A percentile compares a stretch with the other conserved stretches of the same genome.
These are phyloP conservation scores for Sarcoramphus papa DNA, from an alignment of 2,797 vertebrate species.

Conservation along the genomic window DNA sequence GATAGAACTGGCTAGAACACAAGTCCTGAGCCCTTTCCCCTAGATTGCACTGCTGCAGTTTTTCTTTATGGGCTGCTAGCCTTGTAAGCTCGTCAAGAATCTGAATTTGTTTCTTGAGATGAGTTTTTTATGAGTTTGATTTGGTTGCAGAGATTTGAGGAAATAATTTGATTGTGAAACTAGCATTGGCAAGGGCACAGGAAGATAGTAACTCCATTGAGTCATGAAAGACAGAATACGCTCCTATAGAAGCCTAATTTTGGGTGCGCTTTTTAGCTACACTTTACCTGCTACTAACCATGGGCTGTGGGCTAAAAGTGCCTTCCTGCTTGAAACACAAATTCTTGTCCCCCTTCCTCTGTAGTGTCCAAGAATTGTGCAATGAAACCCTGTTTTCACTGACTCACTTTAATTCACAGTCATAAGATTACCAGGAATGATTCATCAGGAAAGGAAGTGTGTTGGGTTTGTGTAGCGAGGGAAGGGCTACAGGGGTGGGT, in stretches of 20 bases:
- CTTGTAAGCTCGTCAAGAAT: background rate
- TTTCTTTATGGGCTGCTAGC: background rate
- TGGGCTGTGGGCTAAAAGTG: background rate
- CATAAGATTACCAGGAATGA: background rate
- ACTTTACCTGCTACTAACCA: background rate
- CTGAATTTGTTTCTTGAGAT: background rate
- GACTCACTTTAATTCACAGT: background rate
- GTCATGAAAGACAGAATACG: background rate
- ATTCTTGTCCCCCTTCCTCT: background rate
- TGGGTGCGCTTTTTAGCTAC: background rate
- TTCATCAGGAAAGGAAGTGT: background rate
- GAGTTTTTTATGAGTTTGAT: background rate
- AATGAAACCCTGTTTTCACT: background rate
- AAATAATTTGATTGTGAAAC: background rate
- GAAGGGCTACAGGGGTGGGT: no score
- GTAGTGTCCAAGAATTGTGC: background rate
- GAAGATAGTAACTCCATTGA: background rate
- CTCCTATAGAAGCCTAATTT: background rate
- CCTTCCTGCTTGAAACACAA: background rate
- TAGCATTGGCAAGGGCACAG: background rate
- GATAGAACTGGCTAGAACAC: background rate
- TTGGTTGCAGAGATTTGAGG: background rate
- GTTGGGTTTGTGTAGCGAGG: no score
- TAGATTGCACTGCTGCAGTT: background rate
- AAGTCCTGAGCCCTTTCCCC: background rate